Base-by-base conservation (phyloP, 1,140 invertebrate genomes). In the Camponotus floridanus region DNA sequence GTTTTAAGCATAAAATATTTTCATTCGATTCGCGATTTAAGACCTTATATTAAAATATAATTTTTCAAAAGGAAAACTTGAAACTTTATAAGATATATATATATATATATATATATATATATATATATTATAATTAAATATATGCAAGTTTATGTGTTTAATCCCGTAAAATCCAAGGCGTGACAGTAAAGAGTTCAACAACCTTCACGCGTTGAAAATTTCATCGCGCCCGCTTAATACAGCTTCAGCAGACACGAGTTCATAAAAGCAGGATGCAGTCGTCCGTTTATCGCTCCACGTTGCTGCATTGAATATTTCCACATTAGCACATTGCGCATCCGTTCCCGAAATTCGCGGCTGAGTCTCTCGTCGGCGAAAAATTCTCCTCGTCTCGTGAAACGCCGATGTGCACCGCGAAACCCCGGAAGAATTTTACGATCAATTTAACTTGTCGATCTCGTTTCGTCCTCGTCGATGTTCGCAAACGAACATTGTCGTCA, bases 241-340 rank as follows among this genome's bases (percentile, higher is more conserved):
- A 81, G 21, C 42, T 62, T 11, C 7, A 33, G n/a, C 55, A 55
- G 64, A 68, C 33, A 61, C 36, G 55, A 62, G 45, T 61, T 74
- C 79, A 73, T 81, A 61, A 83, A 73, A 31, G 42, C n/a, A 45
- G 39, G 55, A 74, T 62, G n/a, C 55, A 73, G 67, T 26, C 67
- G 68, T 42, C 55, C 79, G 79, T 73, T 81, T 73, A 71, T 81
- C 79, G 79, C 55, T 21, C 51, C 51, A 18, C 36, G 39, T 81
- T 73, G 3, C 51, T 61, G 51, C 55, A 73, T 81, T 73, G 67
- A 81, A 81, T 73, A 81, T 81, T 81, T 73, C 39, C 67, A 73
- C 57, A 81, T 81, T 81, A 81, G 55, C 67, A 73, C 79, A 42
- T 81, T 51, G 31, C 67, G 13, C 51, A n/a, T 26, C 55, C 68